phyloP scores from a whole-genome alignment of 2,113 vertebrate genomes.

The Centropristis striata region DNA sequence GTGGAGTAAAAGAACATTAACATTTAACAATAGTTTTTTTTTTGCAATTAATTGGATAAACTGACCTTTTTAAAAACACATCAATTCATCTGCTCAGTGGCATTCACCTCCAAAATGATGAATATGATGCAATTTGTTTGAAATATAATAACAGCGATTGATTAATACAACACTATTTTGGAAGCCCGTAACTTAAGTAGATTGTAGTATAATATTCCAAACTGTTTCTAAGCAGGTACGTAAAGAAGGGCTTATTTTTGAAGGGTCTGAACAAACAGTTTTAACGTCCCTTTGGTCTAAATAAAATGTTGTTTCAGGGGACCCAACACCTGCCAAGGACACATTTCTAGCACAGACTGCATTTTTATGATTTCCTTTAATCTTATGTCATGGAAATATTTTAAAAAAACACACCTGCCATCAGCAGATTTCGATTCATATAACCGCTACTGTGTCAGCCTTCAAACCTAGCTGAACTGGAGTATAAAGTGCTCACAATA shows the following conservation, averaged over 20 bases:
- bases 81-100: not conserved
- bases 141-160: not conserved
- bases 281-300: constrained; percentile 25
- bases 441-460: constrained; percentile 26
- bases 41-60: not conserved
- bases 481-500: constrained; percentile 78
- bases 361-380: constrained; percentile 48
- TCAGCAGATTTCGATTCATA: constrained; percentile 10
- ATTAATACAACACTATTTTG: constrained; percentile 15
- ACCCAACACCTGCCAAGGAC: constrained; percentile 29
- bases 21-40: not conserved
- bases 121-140: not conserved
- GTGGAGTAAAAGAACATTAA: not conserved
- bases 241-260: not conserved
- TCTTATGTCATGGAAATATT: constrained; percentile 12
- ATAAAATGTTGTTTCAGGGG: constrained; percentile 19
- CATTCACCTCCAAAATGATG: constrained; percentile 19
- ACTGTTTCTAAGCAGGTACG: constrained; percentile 13
- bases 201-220: constrained; percentile 8
- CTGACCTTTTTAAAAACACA: not conserved
- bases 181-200: not conserved
- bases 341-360: constrained; percentile 30
- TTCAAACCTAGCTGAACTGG: constrained; percentile 14
- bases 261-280: constrained; percentile 19
- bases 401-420: not conserved